phyloP scores from a whole-genome alignment of 1,140 invertebrate genomes.

The Acromyrmex charruanus region DNA sequence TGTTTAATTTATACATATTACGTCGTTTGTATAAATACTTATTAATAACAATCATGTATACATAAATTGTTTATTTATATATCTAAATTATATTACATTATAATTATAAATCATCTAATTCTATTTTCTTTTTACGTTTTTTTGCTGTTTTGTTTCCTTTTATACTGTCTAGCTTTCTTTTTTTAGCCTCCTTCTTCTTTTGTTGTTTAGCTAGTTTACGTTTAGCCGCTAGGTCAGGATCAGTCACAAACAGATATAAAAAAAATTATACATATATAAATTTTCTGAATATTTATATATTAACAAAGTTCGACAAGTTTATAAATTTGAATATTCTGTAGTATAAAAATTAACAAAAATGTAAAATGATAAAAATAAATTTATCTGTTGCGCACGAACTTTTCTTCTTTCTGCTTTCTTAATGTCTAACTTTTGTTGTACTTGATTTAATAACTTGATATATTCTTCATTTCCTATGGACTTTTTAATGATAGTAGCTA shows the following conservation, averaged over 20 bases:
- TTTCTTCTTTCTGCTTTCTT: slow-evolving; percentile 90
- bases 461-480: slow-evolving; percentile 90
- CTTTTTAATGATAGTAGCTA: slow-evolving; percentile 89
- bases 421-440: slow-evolving; percentile 88
- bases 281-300: not conserved
- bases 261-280: slow-evolving; percentile 63
- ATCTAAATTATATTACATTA: slow-evolving; percentile 16
- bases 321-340: slow-evolving; percentile 37
- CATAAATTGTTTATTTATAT: slow-evolving; percentile 26
- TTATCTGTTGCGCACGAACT: slow-evolving; percentile 87
- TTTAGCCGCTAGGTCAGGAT: slow-evolving; percentile 92
- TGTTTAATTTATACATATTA: not conserved
- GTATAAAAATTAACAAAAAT: slow-evolving; percentile 27
- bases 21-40: not conserved
- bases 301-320: not conserved
- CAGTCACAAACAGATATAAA: slow-evolving; percentile 89
- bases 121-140: slow-evolving; percentile 80
- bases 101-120: slow-evolving; percentile 75
- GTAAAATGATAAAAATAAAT: slow-evolving; percentile 36
- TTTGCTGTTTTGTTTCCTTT: slow-evolving; percentile 85
- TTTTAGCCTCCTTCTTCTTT: slow-evolving; percentile 92
- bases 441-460: slow-evolving; percentile 87
- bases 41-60: slow-evolving; percentile 20
- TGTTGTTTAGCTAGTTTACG: slow-evolving; percentile 92
- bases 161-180: slow-evolving; percentile 89